Evolutionary conservation across 1,140 invertebrate genomes (phyloP).

Genomic region (Hesperophylax magnus): DNA sequence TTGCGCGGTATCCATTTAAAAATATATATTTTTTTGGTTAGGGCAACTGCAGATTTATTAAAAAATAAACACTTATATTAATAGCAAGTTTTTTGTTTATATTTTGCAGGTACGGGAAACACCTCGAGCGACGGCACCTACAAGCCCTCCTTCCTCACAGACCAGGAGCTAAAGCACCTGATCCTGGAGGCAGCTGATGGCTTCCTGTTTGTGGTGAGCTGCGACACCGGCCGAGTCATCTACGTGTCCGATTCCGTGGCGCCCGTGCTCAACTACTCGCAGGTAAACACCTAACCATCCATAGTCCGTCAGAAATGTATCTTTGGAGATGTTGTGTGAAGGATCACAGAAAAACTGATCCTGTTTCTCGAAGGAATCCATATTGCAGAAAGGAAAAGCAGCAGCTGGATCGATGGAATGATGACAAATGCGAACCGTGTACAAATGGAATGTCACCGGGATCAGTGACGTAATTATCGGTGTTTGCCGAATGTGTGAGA

Average conservation of each 20-base stretch:
- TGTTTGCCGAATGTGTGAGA: no score
- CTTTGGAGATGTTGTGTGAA: not conserved
- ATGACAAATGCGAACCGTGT: no score
- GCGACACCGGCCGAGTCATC: slow-evolving; percentile 96
- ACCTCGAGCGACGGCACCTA: slow-evolving; percentile 94
- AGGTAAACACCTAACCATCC: slow-evolving; percentile 68
- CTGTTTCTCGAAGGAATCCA: no score
- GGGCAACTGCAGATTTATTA: no score
- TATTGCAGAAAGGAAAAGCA: no score
- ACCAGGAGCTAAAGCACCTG: slow-evolving; percentile 98
- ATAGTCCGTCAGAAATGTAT: not conserved
- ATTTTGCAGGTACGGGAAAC: slow-evolving; percentile 88
- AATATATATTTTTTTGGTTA: no score
- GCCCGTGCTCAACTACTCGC: slow-evolving; percentile 96
- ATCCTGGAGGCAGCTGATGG: slow-evolving; percentile 99
- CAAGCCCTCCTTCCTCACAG: slow-evolving; percentile 98
- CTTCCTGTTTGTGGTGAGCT: slow-evolving; percentile 98
- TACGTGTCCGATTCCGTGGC: slow-evolving; percentile 99
- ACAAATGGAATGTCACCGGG: no score
- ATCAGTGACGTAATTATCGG: no score
- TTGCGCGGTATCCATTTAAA: no score
- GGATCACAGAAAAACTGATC: not conserved
- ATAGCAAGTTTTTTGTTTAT: not conserved
- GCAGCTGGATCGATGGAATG: no score
- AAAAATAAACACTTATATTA: no score